Conservation (phyloP, 2,888 invertebrate species). For the Leucophora obtusa region DNA sequence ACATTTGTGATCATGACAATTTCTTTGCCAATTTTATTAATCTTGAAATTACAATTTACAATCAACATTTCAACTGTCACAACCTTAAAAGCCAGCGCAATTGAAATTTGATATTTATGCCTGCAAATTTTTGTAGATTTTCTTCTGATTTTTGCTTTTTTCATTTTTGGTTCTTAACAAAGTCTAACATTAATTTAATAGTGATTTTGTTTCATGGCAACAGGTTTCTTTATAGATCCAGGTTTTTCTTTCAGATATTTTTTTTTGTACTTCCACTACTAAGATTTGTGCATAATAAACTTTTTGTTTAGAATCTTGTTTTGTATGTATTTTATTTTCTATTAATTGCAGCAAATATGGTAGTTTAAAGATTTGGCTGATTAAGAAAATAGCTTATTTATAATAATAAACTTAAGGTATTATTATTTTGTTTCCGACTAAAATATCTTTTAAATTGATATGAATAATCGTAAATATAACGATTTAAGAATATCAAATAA, state of each 20-base stretch:
- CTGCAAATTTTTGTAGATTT: slow-evolving; percentile 67
- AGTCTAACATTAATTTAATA: slow-evolving; percentile 40
- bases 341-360: slow-evolving; percentile 56
- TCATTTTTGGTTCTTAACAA: slow-evolving; percentile 7
- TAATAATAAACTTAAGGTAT: slow-evolving; percentile 50
- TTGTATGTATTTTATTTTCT: slow-evolving; percentile 23
- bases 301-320: slow-evolving; percentile 39
- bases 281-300: no score
- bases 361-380: slow-evolving; percentile 53
- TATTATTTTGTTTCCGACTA: slow-evolving; percentile 36
- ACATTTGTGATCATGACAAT: slow-evolving; percentile 75
- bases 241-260: not conserved
- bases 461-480: not conserved
- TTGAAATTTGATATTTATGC: slow-evolving; percentile 76
- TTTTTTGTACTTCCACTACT: slow-evolving; percentile 5
- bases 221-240: slow-evolving; percentile 47
- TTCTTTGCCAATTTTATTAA: slow-evolving; percentile 76
- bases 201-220: slow-evolving; percentile 50
- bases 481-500: not conserved
- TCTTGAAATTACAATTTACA: slow-evolving; percentile 75
- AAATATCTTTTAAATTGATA: not conserved
- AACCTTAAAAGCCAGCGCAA: slow-evolving; percentile 67
- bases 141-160: slow-evolving; percentile 10
- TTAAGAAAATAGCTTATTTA: slow-evolving; percentile 53
- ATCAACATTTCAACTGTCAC: slow-evolving; percentile 67